A percentile compares a stretch with the other conserved stretches of the same genome.
These are phyloP conservation scores for Tympanoctomys barrerae DNA, from an alignment of 2,797 vertebrate genomes.

Conservation along the genomic window DNA sequence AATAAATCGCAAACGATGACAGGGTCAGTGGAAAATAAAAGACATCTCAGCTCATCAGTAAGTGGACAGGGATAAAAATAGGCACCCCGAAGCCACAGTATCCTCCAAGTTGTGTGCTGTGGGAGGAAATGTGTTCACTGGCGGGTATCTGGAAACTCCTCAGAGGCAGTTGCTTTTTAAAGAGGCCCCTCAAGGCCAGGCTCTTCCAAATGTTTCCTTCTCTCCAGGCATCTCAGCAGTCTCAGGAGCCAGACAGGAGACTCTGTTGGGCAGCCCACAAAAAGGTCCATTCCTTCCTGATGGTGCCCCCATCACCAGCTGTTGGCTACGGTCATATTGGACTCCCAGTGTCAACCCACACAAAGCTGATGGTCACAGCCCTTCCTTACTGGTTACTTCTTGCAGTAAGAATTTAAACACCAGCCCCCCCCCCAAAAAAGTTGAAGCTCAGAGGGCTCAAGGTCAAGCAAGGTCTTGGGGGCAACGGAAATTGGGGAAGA, in stretches of 20 bases:
- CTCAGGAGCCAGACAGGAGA: background rate
- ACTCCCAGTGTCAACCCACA: background rate
- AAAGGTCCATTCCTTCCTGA: background rate
- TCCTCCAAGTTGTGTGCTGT: slow-evolving; percentile 18
- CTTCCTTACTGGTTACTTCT: background rate
- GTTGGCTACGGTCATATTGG: background rate
- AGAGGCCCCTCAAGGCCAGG: background rate
- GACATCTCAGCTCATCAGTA: slow-evolving; percentile 52
- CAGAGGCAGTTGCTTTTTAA: background rate
- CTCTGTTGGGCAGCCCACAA: background rate
- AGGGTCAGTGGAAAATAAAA: slow-evolving; percentile 58
- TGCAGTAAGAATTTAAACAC: background rate
- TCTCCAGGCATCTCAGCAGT: background rate
- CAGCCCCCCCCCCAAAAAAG: background rate
- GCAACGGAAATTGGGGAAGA: background rate
- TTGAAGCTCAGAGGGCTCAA: background rate
- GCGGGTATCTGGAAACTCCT: slow-evolving; percentile 44
- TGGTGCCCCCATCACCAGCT: background rate
- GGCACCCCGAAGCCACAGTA: slow-evolving; percentile 5
- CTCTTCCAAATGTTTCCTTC: background rate
- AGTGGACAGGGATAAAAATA: slow-evolving; percentile 73
- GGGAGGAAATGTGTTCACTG: slow-evolving; percentile 76
- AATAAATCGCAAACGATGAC: slow-evolving; percentile 68
- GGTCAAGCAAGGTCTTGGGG: background rate
- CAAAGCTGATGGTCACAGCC: background rate